Conservation (phyloP, 2,888 invertebrate genomes). For the Lepidocyrtinus sp. region DNA sequence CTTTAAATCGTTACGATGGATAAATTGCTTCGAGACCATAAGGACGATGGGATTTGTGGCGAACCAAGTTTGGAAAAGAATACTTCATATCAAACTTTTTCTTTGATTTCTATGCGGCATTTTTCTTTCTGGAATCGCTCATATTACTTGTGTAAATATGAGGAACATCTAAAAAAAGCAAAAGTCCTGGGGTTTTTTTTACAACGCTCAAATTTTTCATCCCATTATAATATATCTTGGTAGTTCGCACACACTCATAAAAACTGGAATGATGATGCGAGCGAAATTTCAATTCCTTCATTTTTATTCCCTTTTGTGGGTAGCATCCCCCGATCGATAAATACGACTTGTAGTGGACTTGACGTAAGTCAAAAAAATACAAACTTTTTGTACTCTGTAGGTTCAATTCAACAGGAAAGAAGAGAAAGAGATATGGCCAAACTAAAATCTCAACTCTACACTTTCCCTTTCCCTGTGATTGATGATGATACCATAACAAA, state of each 20-base stretch:
- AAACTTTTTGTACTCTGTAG: neutral
- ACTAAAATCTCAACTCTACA: neutral
- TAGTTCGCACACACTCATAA: neutral
- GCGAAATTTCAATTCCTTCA: constrained; percentile 13
- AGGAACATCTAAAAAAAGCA: too few relatives aligned
- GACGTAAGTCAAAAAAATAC: neutral
- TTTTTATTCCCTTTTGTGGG: neutral
- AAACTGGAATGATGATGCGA: constrained; percentile 9
- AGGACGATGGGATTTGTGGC: too few relatives aligned
- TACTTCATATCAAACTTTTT: too few relatives aligned
- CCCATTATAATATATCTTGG: neutral
- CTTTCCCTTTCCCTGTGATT: neutral
- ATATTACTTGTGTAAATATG: constrained; percentile 15
- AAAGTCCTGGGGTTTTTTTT: too few relatives aligned
- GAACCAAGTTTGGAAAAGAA: too few relatives aligned
- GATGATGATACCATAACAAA: constrained; percentile 2
- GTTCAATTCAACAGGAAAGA: neutral
- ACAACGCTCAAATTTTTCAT: too few relatives aligned
- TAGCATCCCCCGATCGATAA: constrained; percentile 3
- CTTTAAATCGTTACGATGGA: neutral
- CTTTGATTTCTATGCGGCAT: neutral
- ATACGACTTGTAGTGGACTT: constrained; percentile 3
- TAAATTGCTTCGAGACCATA: constrained; percentile 3
- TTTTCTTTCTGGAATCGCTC: neutral
- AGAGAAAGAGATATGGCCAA: neutral